Percentiles rank a stretch among this genome's conserved stretches.
Conservation (phyloP, 2,113 vertebrate genomes). For the Charadrius vociferus region DNA sequence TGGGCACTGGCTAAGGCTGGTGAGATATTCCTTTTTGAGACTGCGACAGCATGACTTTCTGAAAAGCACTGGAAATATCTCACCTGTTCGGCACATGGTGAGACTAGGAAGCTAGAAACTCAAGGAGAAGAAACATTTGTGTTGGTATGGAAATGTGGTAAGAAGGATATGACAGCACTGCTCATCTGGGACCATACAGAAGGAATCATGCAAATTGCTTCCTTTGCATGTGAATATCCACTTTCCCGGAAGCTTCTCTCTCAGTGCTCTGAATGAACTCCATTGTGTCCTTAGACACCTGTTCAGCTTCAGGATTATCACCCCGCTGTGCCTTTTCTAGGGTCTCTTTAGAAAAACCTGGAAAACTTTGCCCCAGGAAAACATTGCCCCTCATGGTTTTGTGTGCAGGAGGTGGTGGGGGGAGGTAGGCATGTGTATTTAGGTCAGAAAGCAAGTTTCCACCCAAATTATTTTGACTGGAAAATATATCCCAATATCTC, state of each 20-base stretch:
- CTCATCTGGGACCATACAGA: neutral
- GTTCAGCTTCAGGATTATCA: neutral
- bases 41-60: neutral
- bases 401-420: rapidly evolving
- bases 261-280: neutral
- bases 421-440: neutral
- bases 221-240: neutral
- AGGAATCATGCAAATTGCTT: neutral
- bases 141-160: neutral
- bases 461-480: neutral
- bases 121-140: neutral
- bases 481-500: neutral
- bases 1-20: neutral
- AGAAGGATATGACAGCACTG: neutral
- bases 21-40: neutral
- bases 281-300: neutral
- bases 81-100: neutral
- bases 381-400: neutral
- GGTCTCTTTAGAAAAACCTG: neutral
- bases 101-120: neutral
- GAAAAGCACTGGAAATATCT: neutral
- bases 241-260: neutral
- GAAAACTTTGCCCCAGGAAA: neutral
- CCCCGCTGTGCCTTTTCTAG: neutral
- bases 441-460: neutral